Base-by-base conservation (phyloP, 2,113 vertebrate species). In the Misgurnus mizolepis region DNA sequence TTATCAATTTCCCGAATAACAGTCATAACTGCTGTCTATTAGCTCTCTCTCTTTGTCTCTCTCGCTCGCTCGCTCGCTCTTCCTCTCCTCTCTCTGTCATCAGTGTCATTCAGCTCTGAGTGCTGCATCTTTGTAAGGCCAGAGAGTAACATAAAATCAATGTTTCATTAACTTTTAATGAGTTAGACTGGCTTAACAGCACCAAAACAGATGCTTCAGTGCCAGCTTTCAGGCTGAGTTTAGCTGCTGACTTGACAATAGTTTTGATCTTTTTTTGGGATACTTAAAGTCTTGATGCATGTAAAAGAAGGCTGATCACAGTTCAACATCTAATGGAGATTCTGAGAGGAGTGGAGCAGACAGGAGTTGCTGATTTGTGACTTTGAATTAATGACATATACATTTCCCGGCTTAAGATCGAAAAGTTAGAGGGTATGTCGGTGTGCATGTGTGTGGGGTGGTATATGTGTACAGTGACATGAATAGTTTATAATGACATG, bases 101-200 rank as follows among this genome's bases (percentile, higher is more conserved):
- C 86, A 86, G 86, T 90, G 90, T 88, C 90, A 90, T 62, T 88
- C 84, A 69, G 80, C 64, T 88, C 88, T 90, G 85, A 91, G 90
- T 91, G 88, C 80, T 75, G 78, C 71, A 67, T 86, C 82, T 90
- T 86, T 84, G 87, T 90, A 91, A 91, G 88, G 84, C 89, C 84
- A 86, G 78, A 86, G 88, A 90, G 87, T 88, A 90, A 90, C 89
- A 91, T 90, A 92, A 93, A 93, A 93, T 93, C 92, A 92, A 93
- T 93, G 92, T 91, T 90, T 91, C 92, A 92, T 93, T 93, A 93
- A 94, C 92, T 90, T 91, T 88, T 93, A 92, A 93, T 92, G 91
- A 90, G 84, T 88, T 90, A 88, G 88, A 92, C 91, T 89, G 88
- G 84, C 91, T 91, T 93, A 91, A 93, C 90, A 88, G 90, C 87